phyloP scores from a whole-genome alignment of 1,140 invertebrate species.

The Neotoxoptera formosana region DNA sequence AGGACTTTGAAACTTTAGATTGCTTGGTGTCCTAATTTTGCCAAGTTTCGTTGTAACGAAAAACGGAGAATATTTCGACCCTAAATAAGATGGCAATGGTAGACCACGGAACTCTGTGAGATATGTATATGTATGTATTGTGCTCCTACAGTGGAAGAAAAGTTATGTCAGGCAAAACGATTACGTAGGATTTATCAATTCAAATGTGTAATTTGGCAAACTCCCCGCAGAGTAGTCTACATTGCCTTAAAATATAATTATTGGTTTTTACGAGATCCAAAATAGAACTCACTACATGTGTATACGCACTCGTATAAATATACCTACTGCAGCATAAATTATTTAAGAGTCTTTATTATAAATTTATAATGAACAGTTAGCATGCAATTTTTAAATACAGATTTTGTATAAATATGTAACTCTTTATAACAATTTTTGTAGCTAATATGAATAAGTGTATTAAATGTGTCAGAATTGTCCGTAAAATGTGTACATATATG shows the following conservation, averaged over 20 bases:
- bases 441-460: background rate
- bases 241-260: background rate
- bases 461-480: background rate
- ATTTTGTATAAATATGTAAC: background rate
- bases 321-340: background rate
- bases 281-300: background rate
- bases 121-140: background rate
- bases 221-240: background rate
- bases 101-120: background rate
- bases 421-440: background rate
- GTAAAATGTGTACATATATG: background rate
- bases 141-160: background rate
- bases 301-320: background rate
- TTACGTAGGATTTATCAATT: background rate
- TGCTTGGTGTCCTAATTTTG: background rate
- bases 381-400: background rate
- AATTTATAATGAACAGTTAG: background rate
- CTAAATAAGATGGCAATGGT: background rate
- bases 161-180: slow-evolving; percentile 21
- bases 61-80: background rate
- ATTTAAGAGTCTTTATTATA: background rate
- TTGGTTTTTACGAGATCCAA: background rate
- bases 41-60: slow-evolving; percentile 25
- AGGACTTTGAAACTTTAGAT: slow-evolving; percentile 29
- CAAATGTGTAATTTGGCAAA: background rate